Base-by-base conservation (phyloP, 1,140 invertebrate species). In the Physella acuta region DNA sequence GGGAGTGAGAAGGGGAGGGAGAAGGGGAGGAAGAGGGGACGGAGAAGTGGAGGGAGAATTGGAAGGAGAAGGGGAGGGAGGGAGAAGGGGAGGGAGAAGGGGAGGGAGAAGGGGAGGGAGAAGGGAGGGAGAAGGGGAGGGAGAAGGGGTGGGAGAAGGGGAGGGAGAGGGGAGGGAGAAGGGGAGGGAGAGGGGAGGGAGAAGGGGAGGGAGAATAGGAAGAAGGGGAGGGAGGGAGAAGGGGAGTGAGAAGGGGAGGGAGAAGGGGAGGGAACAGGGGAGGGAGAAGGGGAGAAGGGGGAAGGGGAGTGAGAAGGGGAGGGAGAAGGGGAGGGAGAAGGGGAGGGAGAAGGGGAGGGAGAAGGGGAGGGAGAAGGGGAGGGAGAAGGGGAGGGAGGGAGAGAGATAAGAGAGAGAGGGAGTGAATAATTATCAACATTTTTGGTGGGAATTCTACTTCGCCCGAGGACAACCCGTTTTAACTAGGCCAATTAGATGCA, bases 1-100 rank as follows among this genome's bases (percentile, higher is more conserved):
- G 58, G 33, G 33, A 60, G 58, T 31, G 28, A 31, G 58, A 36
- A 24, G 24, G 58, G 11, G 31, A 60, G 26, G 34, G 58, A 60
- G 58, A 60, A 11, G 24, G 28, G 34, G 58, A 31, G 28, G 34
- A 31, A 60, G 58, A 31, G 33, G 20, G 58, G 31, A 24, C 11
- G 58, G 24, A 31, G 24, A 31, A 14, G 33, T 14, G 53, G 8
- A 26, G 24, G 53, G 11, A 11, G 24, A 26, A 28, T 11, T 8
- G 53, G 8, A 26, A 56, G 58, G 11, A 14, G 31, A 31, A 14
- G 33, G 31, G 33, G 31, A 24, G 20, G 33, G 11, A 24, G 24
- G 28, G 24, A 26, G 24, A 26, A n/a, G 53, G 24, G 24, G 11
- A 26, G 24, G 28, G 24, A 26, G 31, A 24, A 16, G 58, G 26